Evolutionary conservation across 2,113 vertebrate species (phyloP), one percentile per base, ranked within the genome.

Genomic region (Upupa epops): DNA sequence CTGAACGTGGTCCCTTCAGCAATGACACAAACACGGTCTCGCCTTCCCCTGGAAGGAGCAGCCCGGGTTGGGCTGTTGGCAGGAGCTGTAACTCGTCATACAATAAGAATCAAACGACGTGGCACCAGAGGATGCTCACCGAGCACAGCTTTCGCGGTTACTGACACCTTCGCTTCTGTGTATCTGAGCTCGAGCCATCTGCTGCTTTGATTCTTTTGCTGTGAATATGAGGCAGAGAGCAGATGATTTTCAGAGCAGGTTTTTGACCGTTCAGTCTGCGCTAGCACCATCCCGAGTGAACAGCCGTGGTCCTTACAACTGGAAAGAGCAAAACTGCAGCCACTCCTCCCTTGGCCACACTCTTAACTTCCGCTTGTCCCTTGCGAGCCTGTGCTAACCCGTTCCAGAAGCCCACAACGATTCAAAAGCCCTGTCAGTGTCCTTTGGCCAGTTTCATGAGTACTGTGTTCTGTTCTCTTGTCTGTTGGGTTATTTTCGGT

Each of bases 381-480:
- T 96, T 65, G 95, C 94, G 74, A 95, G 94, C 95, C 96, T 94
- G 83, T 97, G 97, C 97, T 96, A 92, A 97, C 96, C 97, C 51
- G 69, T 96, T 64, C 65, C 87, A 95, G 83, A 94, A 28, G 51
- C 90, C 89, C 88, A n/a, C 13, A 66, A 68, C 34, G 84, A 80
- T 96, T 86, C 91, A 59, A 64, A 81, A 75, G 68, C 70, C 86
- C 95, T 70, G 86, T 94, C 88, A 17, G 51, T 92, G 88, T 94
- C 95, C 96, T 93, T 94, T 86, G 95, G 92, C 93, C 20, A 83
- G 88, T 91, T 95, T 78, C 91, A 90, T 86, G 92, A 79, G 72
- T 95, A 84, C 90, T 45, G 82, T 91, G 81, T 87, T 95, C 79
- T 10, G 64, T 66, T 93, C 93, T 93, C 93, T 93, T 82, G 96